Conservation (phyloP, 2,113 vertebrate species). For the Macrotis lagotis region DNA sequence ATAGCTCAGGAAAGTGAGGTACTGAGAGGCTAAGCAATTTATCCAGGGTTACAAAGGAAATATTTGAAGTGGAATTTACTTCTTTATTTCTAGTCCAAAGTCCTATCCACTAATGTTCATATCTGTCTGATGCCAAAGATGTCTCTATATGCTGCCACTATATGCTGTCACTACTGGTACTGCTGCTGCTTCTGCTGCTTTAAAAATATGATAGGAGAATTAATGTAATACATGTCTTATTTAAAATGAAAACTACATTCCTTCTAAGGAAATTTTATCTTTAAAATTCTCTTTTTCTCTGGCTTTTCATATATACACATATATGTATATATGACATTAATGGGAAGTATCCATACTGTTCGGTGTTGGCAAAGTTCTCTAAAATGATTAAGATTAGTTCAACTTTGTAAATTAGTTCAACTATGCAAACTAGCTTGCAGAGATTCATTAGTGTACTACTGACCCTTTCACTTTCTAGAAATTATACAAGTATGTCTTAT, state of each 20-base stretch:
- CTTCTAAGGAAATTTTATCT: neutral
- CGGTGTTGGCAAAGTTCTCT: conserved; percentile 30
- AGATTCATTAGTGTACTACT: conserved; percentile 29
- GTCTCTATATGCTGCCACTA: neutral
- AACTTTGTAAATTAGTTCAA: neutral
- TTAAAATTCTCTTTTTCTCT: conserved; percentile 26
- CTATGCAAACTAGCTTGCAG: neutral
- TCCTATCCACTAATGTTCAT: neutral
- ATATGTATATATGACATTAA: neutral
- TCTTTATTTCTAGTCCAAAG: neutral
- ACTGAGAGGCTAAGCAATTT: neutral
- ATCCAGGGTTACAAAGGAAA: neutral
- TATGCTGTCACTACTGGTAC: neutral
- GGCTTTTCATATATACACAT: no score
- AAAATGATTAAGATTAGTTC: neutral
- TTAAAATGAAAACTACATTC: conserved; percentile 37
- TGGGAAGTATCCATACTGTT: neutral
- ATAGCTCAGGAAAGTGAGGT: neutral
- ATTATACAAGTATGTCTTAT: neutral
- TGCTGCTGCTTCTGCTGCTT: neutral
- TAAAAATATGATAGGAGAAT: neutral
- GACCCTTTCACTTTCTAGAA: neutral
- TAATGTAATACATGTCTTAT: neutral
- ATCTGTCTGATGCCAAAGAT: neutral
- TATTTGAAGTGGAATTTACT: neutral